These are phyloP conservation scores for Melopsittacus undulatus DNA, from an alignment of 2,797 vertebrate genomes.

Conservation along the genomic window DNA sequence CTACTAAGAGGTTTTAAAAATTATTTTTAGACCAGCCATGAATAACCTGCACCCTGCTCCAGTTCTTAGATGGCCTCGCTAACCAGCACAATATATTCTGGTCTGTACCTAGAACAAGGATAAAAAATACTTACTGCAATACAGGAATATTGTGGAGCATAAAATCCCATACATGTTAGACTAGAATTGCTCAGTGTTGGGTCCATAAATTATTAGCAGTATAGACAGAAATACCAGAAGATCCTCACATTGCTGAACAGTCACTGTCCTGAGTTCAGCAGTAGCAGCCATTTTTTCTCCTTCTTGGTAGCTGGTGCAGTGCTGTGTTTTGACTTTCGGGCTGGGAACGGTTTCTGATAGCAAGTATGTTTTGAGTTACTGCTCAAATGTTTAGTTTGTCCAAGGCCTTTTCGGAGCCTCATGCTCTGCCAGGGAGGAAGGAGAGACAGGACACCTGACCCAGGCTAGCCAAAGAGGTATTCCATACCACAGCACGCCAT, in stretches of 20 bases:
- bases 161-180: not conserved
- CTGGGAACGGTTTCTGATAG: no score
- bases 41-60: not conserved
- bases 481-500: no score
- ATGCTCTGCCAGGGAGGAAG: no score
- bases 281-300: no score
- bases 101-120: not conserved
- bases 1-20: not conserved
- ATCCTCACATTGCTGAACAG: not conserved
- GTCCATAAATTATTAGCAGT: not conserved
- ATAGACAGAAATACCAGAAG: slow-evolving; percentile 12
- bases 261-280: no score
- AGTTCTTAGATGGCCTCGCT: not conserved
- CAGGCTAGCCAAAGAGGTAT: no score
- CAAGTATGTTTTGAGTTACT: no score
- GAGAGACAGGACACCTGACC: no score
- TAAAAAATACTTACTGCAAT: not conserved
- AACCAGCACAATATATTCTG: not conserved
- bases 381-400: no score
- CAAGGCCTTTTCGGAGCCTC: no score
- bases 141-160: not conserved
- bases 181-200: not conserved
- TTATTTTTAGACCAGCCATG: not conserved
- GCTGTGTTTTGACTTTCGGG: no score
- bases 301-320: no score